phyloP scores from a whole-genome alignment of 2,797 vertebrate species.

The Phoeniculus purpureus region DNA sequence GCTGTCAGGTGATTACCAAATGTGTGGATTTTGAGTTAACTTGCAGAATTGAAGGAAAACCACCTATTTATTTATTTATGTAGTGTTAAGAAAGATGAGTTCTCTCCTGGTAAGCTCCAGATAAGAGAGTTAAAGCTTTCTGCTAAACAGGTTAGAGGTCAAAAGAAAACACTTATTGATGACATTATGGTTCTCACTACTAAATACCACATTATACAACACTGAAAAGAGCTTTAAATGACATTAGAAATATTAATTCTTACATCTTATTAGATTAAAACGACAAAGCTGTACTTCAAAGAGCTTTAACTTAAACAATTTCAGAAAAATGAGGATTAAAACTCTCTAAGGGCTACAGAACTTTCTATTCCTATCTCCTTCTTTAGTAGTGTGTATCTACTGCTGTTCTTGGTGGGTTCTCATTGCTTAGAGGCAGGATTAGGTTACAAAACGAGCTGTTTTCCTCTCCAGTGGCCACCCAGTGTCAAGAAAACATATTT shows the following conservation, averaged over 20 bases:
- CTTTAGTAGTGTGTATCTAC: neutral
- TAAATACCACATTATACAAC: neutral
- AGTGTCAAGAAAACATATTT: neutral
- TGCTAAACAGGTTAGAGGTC: neutral
- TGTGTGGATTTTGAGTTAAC: neutral
- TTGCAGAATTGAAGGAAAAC: neutral
- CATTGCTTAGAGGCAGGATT: neutral
- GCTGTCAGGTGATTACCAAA: neutral
- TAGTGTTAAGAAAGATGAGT: neutral
- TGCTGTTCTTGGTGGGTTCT: neutral
- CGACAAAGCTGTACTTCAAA: neutral
- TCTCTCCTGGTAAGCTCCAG: neutral
- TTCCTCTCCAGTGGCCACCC: neutral
- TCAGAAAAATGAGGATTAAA: neutral
- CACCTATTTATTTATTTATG: neutral
- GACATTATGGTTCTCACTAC: neutral
- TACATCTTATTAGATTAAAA: neutral
- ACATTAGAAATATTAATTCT: neutral
- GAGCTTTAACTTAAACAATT: neutral
- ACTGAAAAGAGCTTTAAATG: neutral
- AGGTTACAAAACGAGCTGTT: neutral
- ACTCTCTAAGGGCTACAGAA: neutral
- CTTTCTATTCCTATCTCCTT: neutral
- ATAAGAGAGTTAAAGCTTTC: neutral
- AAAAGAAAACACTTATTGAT: neutral